These are phyloP conservation scores for Gavia stellata DNA, from an alignment of 2,113 vertebrate species.

Conservation along the genomic window DNA sequence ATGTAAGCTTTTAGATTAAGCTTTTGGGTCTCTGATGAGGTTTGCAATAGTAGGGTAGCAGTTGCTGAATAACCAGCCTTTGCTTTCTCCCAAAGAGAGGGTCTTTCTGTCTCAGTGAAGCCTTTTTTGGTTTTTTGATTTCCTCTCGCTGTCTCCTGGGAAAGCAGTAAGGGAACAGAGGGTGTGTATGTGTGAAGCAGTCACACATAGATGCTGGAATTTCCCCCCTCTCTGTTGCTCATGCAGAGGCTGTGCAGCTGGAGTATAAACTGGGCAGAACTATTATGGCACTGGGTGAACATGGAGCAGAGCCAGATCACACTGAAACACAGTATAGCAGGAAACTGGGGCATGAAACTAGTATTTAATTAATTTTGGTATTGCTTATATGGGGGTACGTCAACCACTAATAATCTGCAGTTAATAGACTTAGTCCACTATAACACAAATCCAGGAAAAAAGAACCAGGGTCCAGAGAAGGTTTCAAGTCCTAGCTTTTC, in stretches of 20 bases:
- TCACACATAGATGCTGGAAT: background rate
- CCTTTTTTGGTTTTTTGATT: background rate
- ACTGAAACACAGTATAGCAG: background rate
- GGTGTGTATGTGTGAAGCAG: background rate
- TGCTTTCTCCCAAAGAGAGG: background rate
- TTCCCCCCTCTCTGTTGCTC: background rate
- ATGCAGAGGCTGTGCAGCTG: background rate
- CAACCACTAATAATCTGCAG: background rate
- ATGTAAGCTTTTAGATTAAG: background rate
- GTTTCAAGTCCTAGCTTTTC: background rate
- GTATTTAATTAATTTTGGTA: background rate
- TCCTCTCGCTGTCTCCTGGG: background rate
- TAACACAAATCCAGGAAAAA: background rate
- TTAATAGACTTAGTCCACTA: background rate
- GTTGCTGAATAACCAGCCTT: background rate
- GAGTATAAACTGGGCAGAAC: background rate
- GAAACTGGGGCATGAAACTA: constrained; percentile 25
- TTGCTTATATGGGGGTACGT: background rate
- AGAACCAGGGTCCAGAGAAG: background rate
- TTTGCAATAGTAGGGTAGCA: background rate
- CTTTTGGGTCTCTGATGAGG: background rate
- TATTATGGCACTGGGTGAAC: background rate
- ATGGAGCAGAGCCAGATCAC: background rate
- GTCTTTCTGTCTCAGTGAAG: background rate
- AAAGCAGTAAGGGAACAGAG: background rate